Conservation (phyloP, 2,888 invertebrate genomes). For the Brenthis daphne region DNA sequence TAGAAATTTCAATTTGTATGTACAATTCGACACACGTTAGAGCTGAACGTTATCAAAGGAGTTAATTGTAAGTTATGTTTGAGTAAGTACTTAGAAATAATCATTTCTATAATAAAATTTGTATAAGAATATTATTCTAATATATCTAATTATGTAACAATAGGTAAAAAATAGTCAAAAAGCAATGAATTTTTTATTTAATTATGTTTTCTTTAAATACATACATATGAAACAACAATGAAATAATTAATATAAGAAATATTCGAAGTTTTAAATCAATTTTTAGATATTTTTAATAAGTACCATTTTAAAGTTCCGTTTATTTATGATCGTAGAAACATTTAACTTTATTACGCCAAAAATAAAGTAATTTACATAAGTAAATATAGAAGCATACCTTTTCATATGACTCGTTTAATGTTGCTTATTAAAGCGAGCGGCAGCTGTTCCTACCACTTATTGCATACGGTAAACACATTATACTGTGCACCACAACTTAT, state of each 20-base stretch:
- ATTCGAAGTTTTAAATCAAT: too few species aligned
- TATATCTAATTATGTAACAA: too few species aligned
- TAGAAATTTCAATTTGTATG: slow-evolving; percentile 4
- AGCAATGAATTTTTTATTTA: too few species aligned
- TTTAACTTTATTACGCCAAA: slow-evolving; percentile 14
- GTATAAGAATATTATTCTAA: too few species aligned
- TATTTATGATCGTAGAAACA: neutral
- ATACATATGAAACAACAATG: too few species aligned
- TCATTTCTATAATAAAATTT: too few species aligned
- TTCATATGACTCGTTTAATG: slow-evolving; percentile 34
- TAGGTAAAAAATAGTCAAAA: too few species aligned
- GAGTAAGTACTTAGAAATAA: too few species aligned
- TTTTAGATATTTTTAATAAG: neutral
- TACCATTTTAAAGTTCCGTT: neutral
- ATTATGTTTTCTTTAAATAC: too few species aligned
- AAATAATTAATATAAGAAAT: too few species aligned
- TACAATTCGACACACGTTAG: slow-evolving; percentile 9
- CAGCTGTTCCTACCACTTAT: slow-evolving; percentile 23
- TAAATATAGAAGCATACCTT: slow-evolving; percentile 27
- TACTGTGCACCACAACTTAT: neutral
- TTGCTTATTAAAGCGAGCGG: slow-evolving; percentile 32
- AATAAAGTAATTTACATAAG: slow-evolving; percentile 9
- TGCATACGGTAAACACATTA: slow-evolving; percentile 25
- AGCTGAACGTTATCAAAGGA: slow-evolving; percentile 12
- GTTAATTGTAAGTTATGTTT: neutral